These are phyloP conservation scores for Epirrhoe alternata DNA, from an alignment of 2,888 invertebrate genomes.

Conservation along the genomic window DNA sequence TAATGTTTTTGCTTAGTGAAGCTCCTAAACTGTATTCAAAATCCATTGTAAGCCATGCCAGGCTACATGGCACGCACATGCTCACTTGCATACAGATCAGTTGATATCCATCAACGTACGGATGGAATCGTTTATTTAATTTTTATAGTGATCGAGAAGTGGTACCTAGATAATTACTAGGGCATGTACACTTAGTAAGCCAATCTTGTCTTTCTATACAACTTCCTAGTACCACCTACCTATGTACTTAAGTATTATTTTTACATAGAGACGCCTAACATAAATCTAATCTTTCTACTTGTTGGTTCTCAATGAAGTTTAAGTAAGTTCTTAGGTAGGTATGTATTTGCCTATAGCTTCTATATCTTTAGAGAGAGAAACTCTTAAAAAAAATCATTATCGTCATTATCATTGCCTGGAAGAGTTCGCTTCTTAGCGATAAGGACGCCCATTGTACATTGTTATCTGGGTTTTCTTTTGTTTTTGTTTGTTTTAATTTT, in stretches of 20 bases:
- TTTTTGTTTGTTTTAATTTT: too few species aligned
- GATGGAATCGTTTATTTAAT: constrained; percentile 3
- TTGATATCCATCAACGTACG: constrained; percentile 1
- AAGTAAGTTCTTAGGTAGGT: too few species aligned
- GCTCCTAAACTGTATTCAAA: constrained; percentile 30
- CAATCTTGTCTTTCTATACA: not conserved
- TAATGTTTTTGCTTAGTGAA: not conserved
- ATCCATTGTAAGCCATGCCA: constrained; percentile 26
- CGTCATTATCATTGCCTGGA: too few species aligned
- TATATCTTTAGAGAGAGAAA: too few species aligned
- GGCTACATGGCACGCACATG: constrained; percentile 14
- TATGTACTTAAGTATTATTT: not conserved
- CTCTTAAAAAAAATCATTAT: too few species aligned
- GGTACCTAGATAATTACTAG: not conserved
- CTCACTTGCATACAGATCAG: constrained; percentile 28
- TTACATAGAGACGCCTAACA: not conserved
- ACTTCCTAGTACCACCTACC: not conserved
- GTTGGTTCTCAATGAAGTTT: too few species aligned
- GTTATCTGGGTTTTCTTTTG: too few species aligned
- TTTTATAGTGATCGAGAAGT: not conserved
- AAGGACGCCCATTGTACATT: too few species aligned
- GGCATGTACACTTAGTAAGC: not conserved
- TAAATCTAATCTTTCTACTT: too few species aligned
- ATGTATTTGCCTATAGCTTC: too few species aligned
- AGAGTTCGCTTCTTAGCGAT: too few species aligned